Evolutionary conservation across 1,140 invertebrate genomes (phyloP).

Genomic region (Uloborus diversus): DNA sequence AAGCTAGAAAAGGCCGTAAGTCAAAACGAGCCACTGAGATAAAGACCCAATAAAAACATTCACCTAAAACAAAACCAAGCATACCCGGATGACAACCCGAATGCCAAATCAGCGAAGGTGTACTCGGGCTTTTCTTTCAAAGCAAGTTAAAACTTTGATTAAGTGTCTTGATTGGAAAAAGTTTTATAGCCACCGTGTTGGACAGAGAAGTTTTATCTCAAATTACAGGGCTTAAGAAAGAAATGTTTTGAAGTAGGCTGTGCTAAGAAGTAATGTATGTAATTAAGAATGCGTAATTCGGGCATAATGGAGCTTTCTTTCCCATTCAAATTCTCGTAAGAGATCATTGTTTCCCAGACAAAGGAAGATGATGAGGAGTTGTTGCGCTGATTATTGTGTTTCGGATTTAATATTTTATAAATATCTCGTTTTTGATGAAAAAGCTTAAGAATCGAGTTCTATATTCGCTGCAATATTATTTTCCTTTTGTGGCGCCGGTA

Average conservation of each 20-base stretch:
- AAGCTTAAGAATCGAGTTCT: too few relatives aligned
- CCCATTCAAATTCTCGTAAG: too few relatives aligned
- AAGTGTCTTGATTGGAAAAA: slow-evolving; percentile 18
- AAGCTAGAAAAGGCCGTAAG: slow-evolving; percentile 21
- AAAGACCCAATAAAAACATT: slow-evolving; percentile 37
- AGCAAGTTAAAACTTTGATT: slow-evolving; percentile 36
- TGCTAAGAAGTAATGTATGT: not conserved
- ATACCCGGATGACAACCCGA: slow-evolving; percentile 12
- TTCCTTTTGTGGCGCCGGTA: too few relatives aligned
- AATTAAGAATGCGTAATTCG: too few relatives aligned
- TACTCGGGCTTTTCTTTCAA: not conserved
- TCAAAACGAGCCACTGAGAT: slow-evolving; percentile 37
- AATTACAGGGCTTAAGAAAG: slow-evolving; percentile 12
- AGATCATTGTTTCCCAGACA: too few relatives aligned
- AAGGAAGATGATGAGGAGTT: too few relatives aligned
- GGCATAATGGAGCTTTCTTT: too few relatives aligned
- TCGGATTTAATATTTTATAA: too few relatives aligned
- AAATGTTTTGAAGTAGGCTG: not conserved
- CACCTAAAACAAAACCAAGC: slow-evolving; percentile 9
- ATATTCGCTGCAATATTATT: too few relatives aligned
- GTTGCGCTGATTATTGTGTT: too few relatives aligned
- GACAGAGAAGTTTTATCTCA: not conserved
- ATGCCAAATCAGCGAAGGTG: slow-evolving; percentile 13
- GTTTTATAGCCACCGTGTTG: not conserved
- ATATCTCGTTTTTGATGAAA: too few relatives aligned